Percentiles rank a stretch among this genome's conserved stretches.
These are phyloP conservation scores for Acronicta leporina DNA, from an alignment of 2,888 invertebrate species.

Conservation along the genomic window DNA sequence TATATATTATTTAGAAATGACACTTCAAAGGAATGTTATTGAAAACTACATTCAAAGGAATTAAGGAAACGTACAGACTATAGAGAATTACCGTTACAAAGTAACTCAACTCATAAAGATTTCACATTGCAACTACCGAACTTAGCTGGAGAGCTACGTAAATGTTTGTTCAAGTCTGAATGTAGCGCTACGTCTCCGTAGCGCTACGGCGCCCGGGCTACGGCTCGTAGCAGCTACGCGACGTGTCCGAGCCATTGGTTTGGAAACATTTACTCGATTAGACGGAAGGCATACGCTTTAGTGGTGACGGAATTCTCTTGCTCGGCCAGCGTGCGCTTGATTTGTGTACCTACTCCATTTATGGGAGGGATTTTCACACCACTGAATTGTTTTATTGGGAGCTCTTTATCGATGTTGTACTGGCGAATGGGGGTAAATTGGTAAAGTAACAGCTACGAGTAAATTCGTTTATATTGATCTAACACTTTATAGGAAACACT, in stretches of 20 bases:
- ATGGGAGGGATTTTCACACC: slow-evolving; percentile 47
- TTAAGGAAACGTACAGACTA: neutral
- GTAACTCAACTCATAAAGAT: slow-evolving; percentile 53
- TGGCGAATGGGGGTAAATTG: slow-evolving; percentile 36
- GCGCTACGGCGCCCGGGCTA: slow-evolving; percentile 64
- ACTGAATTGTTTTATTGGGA: slow-evolving; percentile 47
- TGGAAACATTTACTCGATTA: slow-evolving; percentile 85
- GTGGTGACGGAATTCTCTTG: slow-evolving; percentile 74
- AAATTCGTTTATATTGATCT: slow-evolving; percentile 13
- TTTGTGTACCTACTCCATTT: slow-evolving; percentile 64
- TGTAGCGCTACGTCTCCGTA: slow-evolving; percentile 62
- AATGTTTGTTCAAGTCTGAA: slow-evolving; percentile 75
- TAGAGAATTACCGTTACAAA: slow-evolving; percentile 30
- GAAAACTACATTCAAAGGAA: neutral
- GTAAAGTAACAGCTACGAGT: slow-evolving; percentile 14
- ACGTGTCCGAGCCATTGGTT: slow-evolving; percentile 77
- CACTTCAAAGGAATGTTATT: too few species aligned
- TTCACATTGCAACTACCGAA: slow-evolving; percentile 59
- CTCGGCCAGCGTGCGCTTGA: slow-evolving; percentile 65
- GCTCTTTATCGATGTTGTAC: slow-evolving; percentile 37
- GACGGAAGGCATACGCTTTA: slow-evolving; percentile 83
- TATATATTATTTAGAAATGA: too few species aligned
- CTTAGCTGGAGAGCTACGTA: slow-evolving; percentile 64
- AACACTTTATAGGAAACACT: too few species aligned
- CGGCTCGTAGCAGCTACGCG: slow-evolving; percentile 75